Evolutionary conservation across 2,113 vertebrate species (phyloP).

Genomic region (Xerus inauris): DNA sequence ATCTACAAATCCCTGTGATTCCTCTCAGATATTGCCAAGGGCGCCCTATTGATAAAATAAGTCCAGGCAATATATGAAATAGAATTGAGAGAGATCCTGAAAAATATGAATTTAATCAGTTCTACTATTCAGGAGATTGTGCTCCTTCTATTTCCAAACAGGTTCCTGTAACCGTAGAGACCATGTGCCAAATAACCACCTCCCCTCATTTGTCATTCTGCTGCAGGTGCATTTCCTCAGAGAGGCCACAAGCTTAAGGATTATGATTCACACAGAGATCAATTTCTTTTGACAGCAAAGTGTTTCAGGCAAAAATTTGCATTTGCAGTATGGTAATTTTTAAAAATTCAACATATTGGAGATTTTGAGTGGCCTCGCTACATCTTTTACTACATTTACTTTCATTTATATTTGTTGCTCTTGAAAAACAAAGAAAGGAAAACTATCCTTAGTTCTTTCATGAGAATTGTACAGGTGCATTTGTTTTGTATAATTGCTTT

Average conservation of each 20-base stretch:
- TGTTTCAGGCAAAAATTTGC: constrained; percentile 69
- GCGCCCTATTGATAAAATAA: background rate
- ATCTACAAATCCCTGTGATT: background rate
- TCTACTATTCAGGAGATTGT: background rate
- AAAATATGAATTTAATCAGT: constrained; percentile 17
- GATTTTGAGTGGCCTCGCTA: constrained; percentile 7
- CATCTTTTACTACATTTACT: background rate
- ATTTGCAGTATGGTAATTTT: constrained; percentile 57
- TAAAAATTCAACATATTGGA: constrained; percentile 39
- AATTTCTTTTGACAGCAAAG: constrained; percentile 69
- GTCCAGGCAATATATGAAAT: background rate
- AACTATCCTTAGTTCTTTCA: background rate
- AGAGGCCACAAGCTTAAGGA: constrained; percentile 21
- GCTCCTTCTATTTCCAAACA: constrained; percentile 22
- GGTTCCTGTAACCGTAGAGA: background rate
- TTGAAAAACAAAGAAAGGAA: background rate
- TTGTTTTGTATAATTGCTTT: background rate
- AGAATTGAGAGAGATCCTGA: background rate
- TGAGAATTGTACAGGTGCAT: background rate
- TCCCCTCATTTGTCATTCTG: constrained; percentile 35
- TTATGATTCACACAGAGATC: constrained; percentile 68
- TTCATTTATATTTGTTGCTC: background rate
- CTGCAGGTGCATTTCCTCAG: constrained; percentile 49
- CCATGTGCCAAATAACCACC: background rate
- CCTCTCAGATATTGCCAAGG: background rate